These are phyloP conservation scores for Drosophila mercatorum DNA, from an alignment of 2,888 invertebrate species.

Conservation along the genomic window DNA sequence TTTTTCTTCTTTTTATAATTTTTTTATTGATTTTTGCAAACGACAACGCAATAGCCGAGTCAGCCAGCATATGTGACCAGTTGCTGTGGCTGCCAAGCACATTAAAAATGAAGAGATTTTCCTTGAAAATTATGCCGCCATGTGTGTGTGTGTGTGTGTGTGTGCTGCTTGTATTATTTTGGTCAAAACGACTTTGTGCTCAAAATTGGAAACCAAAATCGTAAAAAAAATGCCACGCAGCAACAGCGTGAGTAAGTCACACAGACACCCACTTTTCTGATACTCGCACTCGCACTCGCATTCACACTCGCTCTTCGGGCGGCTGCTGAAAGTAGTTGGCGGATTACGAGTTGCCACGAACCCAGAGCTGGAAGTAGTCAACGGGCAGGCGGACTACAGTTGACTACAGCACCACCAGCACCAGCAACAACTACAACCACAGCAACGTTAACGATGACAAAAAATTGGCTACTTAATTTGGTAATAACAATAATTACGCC, in stretches of 20 bases:
- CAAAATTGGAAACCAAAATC: conserved; percentile 71
- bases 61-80: conserved; percentile 60
- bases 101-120: conserved; percentile 81
- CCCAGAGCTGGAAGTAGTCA: conserved; percentile 18
- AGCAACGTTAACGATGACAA: conserved; percentile 35
- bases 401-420: conserved; percentile 8
- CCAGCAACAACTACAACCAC: background rate
- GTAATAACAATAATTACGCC: conserved; percentile 80
- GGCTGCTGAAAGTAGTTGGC: conserved; percentile 57
- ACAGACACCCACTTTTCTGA: conserved; percentile 62
- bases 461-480: conserved; percentile 80
- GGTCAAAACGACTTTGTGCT: conserved; percentile 77
- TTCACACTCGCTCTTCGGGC: conserved; percentile 45
- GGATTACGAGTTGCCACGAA: conserved; percentile 60
- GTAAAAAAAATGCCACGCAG: conserved; percentile 48
- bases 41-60: conserved; percentile 46
- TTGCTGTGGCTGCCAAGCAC: conserved; percentile 55
- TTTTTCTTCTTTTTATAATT: conserved; percentile 15
- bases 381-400: conserved; percentile 48
- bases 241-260: conserved; percentile 67
- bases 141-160: conserved; percentile 18
- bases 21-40: conserved; percentile 62
- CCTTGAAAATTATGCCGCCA: conserved; percentile 75
- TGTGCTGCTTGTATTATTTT: conserved; percentile 49
- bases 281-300: conserved; percentile 51